Evolutionary conservation across 2,113 vertebrate genomes (phyloP).

Genomic region (Crocuta crocuta): DNA sequence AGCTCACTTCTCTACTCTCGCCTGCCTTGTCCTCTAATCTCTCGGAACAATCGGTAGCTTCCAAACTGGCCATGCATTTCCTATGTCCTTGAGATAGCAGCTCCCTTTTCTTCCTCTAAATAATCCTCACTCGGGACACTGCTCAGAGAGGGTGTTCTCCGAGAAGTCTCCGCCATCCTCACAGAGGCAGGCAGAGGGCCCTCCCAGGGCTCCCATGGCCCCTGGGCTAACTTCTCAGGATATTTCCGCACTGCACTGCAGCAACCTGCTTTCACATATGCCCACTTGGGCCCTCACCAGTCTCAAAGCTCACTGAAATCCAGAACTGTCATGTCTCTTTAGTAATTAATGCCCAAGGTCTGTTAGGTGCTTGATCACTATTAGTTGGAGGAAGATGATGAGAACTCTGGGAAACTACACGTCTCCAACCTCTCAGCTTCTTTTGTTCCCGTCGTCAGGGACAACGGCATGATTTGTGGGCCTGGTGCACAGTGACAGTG

Average conservation of each 20-base stretch:
- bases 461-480: neutral
- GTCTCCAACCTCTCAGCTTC: neutral
- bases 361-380: neutral
- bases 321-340: neutral
- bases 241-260: neutral
- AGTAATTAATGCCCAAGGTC: neutral
- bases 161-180: neutral
- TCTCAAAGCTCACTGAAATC: neutral
- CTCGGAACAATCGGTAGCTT: neutral
- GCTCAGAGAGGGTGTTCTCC: neutral
- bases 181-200: neutral
- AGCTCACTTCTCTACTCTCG: neutral
- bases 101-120: neutral
- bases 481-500: neutral
- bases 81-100: neutral
- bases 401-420: neutral
- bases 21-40: neutral
- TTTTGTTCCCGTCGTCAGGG: neutral
- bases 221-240: neutral
- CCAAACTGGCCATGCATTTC: neutral
- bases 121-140: neutral
- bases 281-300: neutral
- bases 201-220: neutral
- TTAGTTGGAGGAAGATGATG: slow-evolving; percentile 5
- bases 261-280: neutral